These are phyloP conservation scores for Chaetodon trifasciatus DNA, from an alignment of 2,797 vertebrate species.

Conservation along the genomic window DNA sequence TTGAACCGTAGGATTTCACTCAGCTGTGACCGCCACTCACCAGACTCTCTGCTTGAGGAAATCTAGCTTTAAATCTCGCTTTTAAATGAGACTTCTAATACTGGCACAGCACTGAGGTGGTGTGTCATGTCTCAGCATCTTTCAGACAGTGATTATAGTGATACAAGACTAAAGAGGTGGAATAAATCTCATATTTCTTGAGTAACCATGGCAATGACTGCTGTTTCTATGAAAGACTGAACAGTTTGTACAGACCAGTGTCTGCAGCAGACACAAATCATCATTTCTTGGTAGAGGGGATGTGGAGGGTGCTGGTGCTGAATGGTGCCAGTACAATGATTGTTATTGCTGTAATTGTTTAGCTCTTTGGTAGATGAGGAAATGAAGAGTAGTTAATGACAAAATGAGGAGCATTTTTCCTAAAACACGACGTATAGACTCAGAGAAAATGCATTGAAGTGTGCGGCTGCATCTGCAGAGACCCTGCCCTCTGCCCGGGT, in stretches of 20 bases:
- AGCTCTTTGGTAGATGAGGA: conserved; percentile 14
- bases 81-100: conserved; percentile 33
- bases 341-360: conserved; percentile 28
- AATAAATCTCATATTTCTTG: conserved; percentile 55
- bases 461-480: no score
- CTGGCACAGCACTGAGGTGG: not conserved
- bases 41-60: conserved; percentile 14
- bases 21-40: not conserved
- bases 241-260: conserved; percentile 29
- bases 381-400: not conserved
- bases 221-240: conserved; percentile 48
- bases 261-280: conserved; percentile 27
- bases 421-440: no score
- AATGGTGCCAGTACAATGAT: conserved; percentile 26
- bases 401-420: no score
- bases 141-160: conserved; percentile 58
- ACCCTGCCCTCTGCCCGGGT: no score
- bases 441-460: no score
- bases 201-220: conserved; percentile 77
- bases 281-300: not conserved
- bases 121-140: conserved; percentile 49
- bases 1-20: not conserved
- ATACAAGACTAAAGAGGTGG: conserved; percentile 53
- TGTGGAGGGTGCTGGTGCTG: conserved; percentile 6
- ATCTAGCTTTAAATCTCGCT: not conserved